Conservation (phyloP, 2,113 vertebrate genomes). For the Leucoraja erinaceus region DNA sequence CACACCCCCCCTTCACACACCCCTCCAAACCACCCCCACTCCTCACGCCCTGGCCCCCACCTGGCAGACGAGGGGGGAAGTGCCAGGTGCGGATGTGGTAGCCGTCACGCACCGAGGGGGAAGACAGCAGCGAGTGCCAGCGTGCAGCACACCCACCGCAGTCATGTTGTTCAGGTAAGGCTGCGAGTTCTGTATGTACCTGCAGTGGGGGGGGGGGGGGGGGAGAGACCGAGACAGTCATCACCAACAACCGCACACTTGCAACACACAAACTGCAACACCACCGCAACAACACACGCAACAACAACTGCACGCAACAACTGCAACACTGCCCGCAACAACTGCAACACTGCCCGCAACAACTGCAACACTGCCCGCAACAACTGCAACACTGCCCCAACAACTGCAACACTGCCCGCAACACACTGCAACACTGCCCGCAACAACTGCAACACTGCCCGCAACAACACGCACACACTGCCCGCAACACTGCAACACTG, state of each 20-base stretch:
- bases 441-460: no score
- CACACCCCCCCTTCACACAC: no score
- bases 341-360: no score
- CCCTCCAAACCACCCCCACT: no score
- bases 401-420: no score
- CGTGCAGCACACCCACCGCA: constrained; percentile 83
- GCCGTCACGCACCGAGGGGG: constrained; percentile 78
- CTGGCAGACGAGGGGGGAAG: constrained; percentile 85
- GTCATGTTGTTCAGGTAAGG: constrained; percentile 89
- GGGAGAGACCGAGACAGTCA: not conserved
- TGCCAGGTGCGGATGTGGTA: constrained; percentile 68
- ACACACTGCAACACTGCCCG: no score
- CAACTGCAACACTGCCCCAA: no score
- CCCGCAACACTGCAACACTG: no score
- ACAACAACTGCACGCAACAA: not conserved
- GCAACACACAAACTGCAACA: not conserved
- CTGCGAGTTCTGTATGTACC: constrained; percentile 91
- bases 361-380: no score
- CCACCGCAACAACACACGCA: no score
- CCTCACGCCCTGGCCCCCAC: constrained; percentile 48
- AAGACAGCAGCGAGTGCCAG: constrained; percentile 79
- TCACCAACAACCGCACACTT: not conserved
- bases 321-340: not conserved
- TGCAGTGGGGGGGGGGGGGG: constrained; percentile 43
- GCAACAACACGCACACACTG: no score